Base-by-base conservation (phyloP, 2,797 vertebrate genomes). In the Perodicticus potto region DNA sequence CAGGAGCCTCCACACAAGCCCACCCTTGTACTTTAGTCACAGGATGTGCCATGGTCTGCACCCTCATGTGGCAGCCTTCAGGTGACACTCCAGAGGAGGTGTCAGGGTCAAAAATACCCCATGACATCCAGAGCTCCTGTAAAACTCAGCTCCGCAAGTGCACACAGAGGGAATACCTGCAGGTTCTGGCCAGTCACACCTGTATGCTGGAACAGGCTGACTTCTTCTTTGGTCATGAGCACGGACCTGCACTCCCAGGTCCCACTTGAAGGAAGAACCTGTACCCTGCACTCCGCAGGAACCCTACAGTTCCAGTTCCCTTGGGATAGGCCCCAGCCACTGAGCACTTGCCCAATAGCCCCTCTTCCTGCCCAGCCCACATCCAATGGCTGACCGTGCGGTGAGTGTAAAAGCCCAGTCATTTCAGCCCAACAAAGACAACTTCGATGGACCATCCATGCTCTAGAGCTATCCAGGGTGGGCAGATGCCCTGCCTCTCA, bases 401-500 rank as follows among this genome's bases (percentile, higher is more conserved):
- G 29, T 1, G 4, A 5, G 32, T 32, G 2, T 14, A 16, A 59
- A 86, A 59, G 43, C 25, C 49, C 32, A 23, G 40, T 25, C n/a
- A n/a, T 14, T 5, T 40, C 37, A 22, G 22, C 27, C 67, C 74
- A 53, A 2, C 8, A 53, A 10, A 53, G 40, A 61, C 25, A 45
- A n/a, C 6, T 34, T 3, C 17, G 2, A 10, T 5, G 69, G 11
- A 23, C 29, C 27, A 3, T 0, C 1, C 4, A 5, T 13, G n/a
- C 29, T 63, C 55, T 7, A 14, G 53, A 70, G 72, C 22, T 57
- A 37, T 45, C 72, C 61, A 14, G 6, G 43, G 19, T 13, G 19
- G 29, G 25, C 73, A 23, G 20, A 53, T 2, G 19, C n/a, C 20
- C 22, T 13, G 23, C 83, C 27, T 45, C 49, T 2, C 34, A 32